A percentile compares a stretch with the other conserved stretches of the same genome.
phyloP scores from a whole-genome alignment of 2,888 invertebrate species.

The Dichetophora obliterata region DNA sequence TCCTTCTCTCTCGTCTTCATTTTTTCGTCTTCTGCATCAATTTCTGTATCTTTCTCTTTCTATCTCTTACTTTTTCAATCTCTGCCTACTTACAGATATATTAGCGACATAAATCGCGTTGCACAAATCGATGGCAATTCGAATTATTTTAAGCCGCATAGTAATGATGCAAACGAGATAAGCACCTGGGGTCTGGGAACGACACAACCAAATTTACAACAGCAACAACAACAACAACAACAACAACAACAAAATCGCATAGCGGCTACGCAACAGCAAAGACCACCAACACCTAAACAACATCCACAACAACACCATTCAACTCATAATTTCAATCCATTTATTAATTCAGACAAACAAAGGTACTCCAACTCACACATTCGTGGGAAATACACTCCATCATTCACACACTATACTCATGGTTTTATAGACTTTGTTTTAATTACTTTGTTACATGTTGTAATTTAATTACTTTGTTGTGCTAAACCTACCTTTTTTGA shows the following conservation, averaged over 20 bases:
- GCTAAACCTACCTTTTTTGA: not conserved
- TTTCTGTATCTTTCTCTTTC: constrained; percentile 39
- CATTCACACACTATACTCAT: constrained; percentile 21
- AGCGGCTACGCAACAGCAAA: constrained; percentile 48
- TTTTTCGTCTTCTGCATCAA: not conserved
- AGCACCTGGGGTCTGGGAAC: constrained; percentile 76
- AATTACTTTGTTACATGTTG: not conserved
- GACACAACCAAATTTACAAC: constrained; percentile 52
- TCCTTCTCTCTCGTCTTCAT: not conserved
- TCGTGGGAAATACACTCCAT: constrained; percentile 11
- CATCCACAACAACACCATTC: constrained; percentile 57
- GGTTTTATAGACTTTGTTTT: not conserved
- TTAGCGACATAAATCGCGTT: constrained; percentile 74
- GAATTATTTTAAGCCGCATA: constrained; percentile 70
- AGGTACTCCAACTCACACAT: constrained; percentile 57
- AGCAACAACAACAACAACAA: too few species aligned
- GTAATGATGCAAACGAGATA: constrained; percentile 75
- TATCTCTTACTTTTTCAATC: constrained; percentile 48
- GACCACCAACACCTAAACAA: constrained; percentile 49
- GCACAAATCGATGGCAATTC: constrained; percentile 71
- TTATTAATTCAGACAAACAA: constrained; percentile 61
- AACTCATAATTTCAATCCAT: constrained; percentile 68
- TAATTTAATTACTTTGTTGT: not conserved
- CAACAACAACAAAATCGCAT: constrained; percentile 42
- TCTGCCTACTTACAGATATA: constrained; percentile 69